Evolutionary conservation across 2,797 vertebrate genomes (phyloP), one percentile per base, ranked within the genome.

Genomic region (Phataginus tricuspis): DNA sequence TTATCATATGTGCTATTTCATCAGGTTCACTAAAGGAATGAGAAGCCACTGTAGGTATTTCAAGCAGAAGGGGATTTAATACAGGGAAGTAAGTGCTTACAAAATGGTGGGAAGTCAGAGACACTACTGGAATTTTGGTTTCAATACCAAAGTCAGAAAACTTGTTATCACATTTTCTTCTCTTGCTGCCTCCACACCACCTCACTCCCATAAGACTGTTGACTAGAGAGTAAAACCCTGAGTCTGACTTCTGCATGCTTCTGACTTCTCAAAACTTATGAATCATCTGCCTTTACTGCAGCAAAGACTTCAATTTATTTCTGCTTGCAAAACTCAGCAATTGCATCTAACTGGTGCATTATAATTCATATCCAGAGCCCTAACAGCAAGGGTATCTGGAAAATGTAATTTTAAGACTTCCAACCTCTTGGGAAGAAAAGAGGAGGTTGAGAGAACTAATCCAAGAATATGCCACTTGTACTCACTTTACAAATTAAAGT

Each of bases 391-490:
- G n/a, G 12, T 89, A 63, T 82, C 82, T 91, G 55, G 49, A 93
- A 91, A 93, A 55, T 87, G 10, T 89, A 85, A 82, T 75, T 94
- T 95, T 85, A 96, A 72, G 75, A 55, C 45, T 69, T 71, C 49
- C 13, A 78, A 72, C 0, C 42, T 77, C 49, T 93, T 93, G 31
- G 42, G 68, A 86, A 78, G 64, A 94, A 72, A 92, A 77, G 31
- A 85, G 49, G 25, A 83, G 55, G 21, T 45, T 87, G 42, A 94
- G 68, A 83, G 34, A 92, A 80, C 12, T 31, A 80, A 94, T 75
- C 29, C 21, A 87, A 95, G 45, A 89, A 90, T 51, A 80, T 42
- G 45, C 31, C 16, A 71, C 80, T 45, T 79, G n/a, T 71, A 82
- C 49, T 86, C 37, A 45, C 63, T 74, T 87, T 69, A 83, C 16